phyloP scores from a whole-genome alignment of 2,888 invertebrate genomes.

The Acheta domesticus region DNA sequence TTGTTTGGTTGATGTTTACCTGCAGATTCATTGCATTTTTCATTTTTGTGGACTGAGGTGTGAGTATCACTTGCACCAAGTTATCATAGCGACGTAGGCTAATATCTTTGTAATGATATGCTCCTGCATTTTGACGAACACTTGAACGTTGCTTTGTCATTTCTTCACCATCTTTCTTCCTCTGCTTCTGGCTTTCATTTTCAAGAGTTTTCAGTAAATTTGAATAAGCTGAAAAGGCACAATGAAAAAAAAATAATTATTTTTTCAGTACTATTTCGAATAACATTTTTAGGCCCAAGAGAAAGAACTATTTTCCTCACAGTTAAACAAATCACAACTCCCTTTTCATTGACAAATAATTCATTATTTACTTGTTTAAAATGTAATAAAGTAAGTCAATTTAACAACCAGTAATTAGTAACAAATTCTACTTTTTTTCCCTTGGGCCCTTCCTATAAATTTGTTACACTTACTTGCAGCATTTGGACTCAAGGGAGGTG shows the following conservation, averaged over 20 bases:
- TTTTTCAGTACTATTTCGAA: background rate
- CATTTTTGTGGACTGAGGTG: constrained; percentile 56
- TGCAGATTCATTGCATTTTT: constrained; percentile 60
- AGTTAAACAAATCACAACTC: too few relatives aligned
- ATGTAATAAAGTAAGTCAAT: background rate
- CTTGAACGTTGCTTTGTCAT: constrained; percentile 40
- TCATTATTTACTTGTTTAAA: background rate
- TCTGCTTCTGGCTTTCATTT: constrained; percentile 33
- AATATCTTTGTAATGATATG: constrained; percentile 50
- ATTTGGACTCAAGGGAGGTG: constrained; percentile 35
- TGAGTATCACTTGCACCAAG: constrained; percentile 62
- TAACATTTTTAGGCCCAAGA: too few relatives aligned
- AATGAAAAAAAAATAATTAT: background rate
- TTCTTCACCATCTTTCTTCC: constrained; percentile 37
- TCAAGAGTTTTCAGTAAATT: constrained; percentile 37
- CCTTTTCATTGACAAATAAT: too few relatives aligned
- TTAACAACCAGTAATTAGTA: background rate
- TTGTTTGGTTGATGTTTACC: constrained; percentile 47
- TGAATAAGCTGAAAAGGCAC: constrained; percentile 34
- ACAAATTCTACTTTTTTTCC: too few relatives aligned
- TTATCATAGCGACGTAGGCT: constrained; percentile 55
- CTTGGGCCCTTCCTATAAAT: too few relatives aligned
- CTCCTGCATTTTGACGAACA: constrained; percentile 39
- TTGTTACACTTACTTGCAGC: constrained; percentile 34
- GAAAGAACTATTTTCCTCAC: too few relatives aligned